phyloP scores from a whole-genome alignment of 2,113 vertebrate genomes.

The Trogon melanurus region DNA sequence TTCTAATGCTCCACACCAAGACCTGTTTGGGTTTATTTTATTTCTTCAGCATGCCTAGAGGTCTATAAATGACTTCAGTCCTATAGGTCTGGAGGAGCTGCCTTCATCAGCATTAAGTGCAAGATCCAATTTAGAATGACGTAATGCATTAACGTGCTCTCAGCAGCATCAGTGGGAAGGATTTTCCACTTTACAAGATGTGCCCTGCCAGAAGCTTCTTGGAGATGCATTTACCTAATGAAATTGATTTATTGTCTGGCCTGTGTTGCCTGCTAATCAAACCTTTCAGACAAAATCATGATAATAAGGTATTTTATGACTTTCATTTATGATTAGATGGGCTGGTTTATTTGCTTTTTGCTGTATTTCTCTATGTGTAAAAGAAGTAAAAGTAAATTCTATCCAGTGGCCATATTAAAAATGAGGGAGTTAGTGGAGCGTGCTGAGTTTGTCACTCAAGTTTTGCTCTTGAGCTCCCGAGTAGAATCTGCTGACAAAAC shows the following conservation, averaged over 20 bases:
- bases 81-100: slow-evolving; percentile 25
- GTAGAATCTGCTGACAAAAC: neutral
- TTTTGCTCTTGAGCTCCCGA: neutral
- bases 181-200: slow-evolving; percentile 54
- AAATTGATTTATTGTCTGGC: slow-evolving; percentile 25
- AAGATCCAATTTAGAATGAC: slow-evolving; percentile 73
- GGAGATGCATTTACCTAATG: slow-evolving; percentile 61
- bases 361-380: neutral
- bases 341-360: neutral
- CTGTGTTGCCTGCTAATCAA: slow-evolving; percentile 9
- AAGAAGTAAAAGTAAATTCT: slow-evolving; percentile 17
- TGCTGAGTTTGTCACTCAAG: neutral
- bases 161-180: slow-evolving; percentile 38
- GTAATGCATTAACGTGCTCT: slow-evolving; percentile 45
- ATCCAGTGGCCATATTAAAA: neutral
- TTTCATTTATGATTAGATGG: slow-evolving; percentile 25
- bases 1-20: neutral
- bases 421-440: neutral
- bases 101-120: slow-evolving; percentile 60
- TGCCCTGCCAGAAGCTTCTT: slow-evolving; percentile 60
- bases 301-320: neutral
- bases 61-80: slow-evolving; percentile 43
- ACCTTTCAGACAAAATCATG: neutral
- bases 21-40: neutral
- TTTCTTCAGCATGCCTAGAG: neutral